phyloP scores from a whole-genome alignment of 2,113 vertebrate species.

The Chamaea fasciata region DNA sequence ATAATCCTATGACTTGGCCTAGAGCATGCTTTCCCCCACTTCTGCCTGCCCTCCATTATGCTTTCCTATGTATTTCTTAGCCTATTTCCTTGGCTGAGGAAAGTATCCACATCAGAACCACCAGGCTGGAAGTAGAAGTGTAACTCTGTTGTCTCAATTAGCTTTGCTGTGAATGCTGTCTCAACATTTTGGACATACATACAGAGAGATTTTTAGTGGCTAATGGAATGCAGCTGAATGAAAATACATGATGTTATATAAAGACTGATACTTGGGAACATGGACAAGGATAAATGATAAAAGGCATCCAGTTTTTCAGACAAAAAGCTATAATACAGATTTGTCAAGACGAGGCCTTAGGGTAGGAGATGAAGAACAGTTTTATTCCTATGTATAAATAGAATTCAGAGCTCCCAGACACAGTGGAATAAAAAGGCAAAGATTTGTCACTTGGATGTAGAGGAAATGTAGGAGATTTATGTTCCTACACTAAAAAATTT shows the following conservation, averaged over 20 bases:
- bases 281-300: neutral
- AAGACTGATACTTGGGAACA: neutral
- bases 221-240: conserved; percentile 32
- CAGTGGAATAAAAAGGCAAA: neutral
- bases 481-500: neutral
- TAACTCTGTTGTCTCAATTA: neutral
- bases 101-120: neutral
- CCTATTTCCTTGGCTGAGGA: neutral
- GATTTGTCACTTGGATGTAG: neutral
- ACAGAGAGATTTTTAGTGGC: neutral
- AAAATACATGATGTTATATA: neutral
- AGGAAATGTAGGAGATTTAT: neutral
- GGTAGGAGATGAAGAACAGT: neutral
- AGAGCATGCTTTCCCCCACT: neutral
- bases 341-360: neutral
- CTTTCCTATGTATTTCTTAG: neutral
- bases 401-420: conserved; percentile 17
- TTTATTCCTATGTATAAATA: conserved; percentile 11
- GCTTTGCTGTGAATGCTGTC: neutral
- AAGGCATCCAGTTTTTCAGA: neutral
- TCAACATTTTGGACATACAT: neutral
- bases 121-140: neutral
- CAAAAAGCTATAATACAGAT: neutral
- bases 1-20: neutral
- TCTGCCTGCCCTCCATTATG: neutral